These are phyloP conservation scores for Cactoblastis cactorum DNA, from an alignment of 2,888 invertebrate species.

Conservation along the genomic window DNA sequence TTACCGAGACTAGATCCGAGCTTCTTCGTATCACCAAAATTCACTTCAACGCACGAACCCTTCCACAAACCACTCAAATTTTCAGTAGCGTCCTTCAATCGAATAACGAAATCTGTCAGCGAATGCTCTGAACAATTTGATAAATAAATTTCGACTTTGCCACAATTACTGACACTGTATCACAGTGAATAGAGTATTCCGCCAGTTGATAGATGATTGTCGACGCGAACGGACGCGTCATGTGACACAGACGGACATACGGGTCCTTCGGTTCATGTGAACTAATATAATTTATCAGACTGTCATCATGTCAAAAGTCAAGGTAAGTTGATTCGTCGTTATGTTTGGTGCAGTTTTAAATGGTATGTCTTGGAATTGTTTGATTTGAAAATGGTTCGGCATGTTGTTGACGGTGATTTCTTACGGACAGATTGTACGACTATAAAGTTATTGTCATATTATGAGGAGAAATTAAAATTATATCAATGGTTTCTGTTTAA, in stretches of 20 bases:
- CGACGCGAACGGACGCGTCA: not conserved
- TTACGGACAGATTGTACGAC: no score
- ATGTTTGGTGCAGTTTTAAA: not conserved
- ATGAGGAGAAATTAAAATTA: no score
- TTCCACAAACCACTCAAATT: not conserved
- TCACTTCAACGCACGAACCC: no score
- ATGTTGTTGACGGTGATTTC: no score
- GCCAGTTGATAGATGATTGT: not conserved
- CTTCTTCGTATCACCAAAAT: no score
- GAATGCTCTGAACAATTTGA: not conserved
- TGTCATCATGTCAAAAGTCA: slow-evolving; percentile 61
- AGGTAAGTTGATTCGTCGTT: slow-evolving; percentile 41
- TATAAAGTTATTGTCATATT: no score
- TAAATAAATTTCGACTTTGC: not conserved
- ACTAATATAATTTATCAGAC: slow-evolving; percentile 20
- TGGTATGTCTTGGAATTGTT: not conserved
- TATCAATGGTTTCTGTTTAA: no score
- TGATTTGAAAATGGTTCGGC: no score
- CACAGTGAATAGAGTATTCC: not conserved
- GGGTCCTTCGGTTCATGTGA: slow-evolving; percentile 13
- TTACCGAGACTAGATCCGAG: no score
- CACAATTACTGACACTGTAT: not conserved
- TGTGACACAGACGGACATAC: not conserved
- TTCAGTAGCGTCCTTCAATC: not conserved
- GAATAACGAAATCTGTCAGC: not conserved